Evolutionary conservation across 1,140 invertebrate species (phyloP).

Genomic region (Meloidogyne chitwoodi): DNA sequence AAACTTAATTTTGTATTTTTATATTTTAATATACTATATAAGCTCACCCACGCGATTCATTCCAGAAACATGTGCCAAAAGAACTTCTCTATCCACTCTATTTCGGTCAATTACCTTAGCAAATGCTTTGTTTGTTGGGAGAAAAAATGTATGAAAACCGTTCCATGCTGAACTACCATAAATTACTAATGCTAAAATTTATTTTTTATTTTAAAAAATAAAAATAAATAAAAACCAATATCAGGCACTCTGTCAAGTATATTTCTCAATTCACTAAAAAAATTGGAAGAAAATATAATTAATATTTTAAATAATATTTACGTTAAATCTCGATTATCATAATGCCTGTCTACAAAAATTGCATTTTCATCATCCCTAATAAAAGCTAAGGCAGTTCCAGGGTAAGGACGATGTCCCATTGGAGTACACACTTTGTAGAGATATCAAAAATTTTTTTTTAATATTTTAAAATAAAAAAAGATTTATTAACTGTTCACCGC

Average conservation of each 20-base stretch:
- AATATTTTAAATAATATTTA: neutral
- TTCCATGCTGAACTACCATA: conserved; percentile 59
- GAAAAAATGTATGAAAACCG: conserved; percentile 59
- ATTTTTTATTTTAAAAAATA: neutral
- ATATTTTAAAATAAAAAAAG: neutral
- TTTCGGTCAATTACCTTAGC: conserved; percentile 58
- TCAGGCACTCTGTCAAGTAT: conserved; percentile 58
- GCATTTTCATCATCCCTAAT: conserved; percentile 53
- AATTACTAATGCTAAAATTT: conserved; percentile 42
- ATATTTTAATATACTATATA: neutral
- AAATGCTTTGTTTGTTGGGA: conserved; percentile 56
- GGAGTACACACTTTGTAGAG: conserved; percentile 52
- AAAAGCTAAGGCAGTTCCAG: conserved; percentile 54
- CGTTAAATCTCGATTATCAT: conserved; percentile 58
- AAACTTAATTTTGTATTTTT: neutral
- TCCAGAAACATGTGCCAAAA: conserved; percentile 58
- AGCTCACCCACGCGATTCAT: conserved; percentile 36
- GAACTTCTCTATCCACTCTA: conserved; percentile 55
- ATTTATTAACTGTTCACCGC: conserved; percentile 57
- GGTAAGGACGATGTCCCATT: conserved; percentile 59
- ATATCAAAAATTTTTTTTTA: conserved; percentile 1
- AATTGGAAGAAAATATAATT: neutral
- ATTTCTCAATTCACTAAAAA: conserved; percentile 53
- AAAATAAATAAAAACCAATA: conserved; percentile 35
- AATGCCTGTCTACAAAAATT: conserved; percentile 55